Evolutionary conservation across 1,140 invertebrate species (phyloP).

Genomic region (Saccostrea echinata): DNA sequence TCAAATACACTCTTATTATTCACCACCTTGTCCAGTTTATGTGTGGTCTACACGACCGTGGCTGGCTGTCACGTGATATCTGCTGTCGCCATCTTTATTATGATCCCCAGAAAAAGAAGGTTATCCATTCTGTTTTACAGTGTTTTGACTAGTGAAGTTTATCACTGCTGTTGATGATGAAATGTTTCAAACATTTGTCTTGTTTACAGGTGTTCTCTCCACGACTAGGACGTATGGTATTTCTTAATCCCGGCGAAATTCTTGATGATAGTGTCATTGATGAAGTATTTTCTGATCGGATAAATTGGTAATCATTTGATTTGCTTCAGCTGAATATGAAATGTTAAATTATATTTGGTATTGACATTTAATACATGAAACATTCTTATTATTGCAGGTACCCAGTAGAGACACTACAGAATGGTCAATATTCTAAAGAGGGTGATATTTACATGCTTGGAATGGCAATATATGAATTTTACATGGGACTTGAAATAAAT

Average conservation of each 20-base stretch:
- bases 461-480: conserved; percentile 56
- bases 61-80: conserved; percentile 50
- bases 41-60: conserved; percentile 1
- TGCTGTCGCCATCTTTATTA: conserved; percentile 33
- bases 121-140: neutral
- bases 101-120: neutral
- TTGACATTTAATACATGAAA: neutral
- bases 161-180: neutral
- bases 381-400: conserved; percentile 32
- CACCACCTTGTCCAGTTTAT: conserved; percentile 35
- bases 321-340: neutral
- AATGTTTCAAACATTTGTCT: neutral
- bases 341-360: neutral
- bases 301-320: conserved; percentile 34
- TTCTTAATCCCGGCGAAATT: neutral
- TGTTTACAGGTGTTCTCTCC: conserved; percentile 41
- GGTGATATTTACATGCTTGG: conserved; percentile 55
- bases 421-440: conserved; percentile 53
- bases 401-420: conserved; percentile 50
- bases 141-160: neutral
- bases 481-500: conserved; percentile 46
- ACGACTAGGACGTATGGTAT: conserved; percentile 44
- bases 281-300: conserved; percentile 20
- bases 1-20: neutral
- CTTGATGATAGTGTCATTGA: conserved; percentile 53